Evolutionary conservation across 1,140 invertebrate species (phyloP).

Genomic region (Sarcophaga peregrina): DNA sequence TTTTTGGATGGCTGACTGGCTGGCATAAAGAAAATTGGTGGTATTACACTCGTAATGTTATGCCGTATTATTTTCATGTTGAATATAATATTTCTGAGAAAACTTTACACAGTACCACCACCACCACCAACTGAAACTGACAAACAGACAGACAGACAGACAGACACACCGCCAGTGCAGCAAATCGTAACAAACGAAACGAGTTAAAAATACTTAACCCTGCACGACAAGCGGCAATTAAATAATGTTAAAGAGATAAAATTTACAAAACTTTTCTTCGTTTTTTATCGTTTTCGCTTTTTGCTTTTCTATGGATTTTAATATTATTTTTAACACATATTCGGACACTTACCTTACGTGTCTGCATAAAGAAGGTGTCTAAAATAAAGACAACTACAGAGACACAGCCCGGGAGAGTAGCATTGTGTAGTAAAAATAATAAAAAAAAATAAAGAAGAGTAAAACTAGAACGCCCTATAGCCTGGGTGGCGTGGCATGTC

Average conservation of each 20-base stretch:
- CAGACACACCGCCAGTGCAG: slow-evolving; percentile 7
- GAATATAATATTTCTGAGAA: slow-evolving; percentile 31
- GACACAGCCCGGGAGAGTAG: neutral
- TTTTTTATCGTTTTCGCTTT: no score
- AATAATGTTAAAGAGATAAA: slow-evolving; percentile 42
- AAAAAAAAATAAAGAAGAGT: slow-evolving; percentile 21
- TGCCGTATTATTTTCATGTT: neutral
- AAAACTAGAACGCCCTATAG: slow-evolving; percentile 7
- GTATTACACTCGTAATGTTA: slow-evolving; percentile 14
- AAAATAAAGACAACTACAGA: slow-evolving; percentile 4
- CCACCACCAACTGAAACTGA: neutral
- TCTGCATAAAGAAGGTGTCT: neutral
- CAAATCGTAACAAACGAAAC: slow-evolving; percentile 36
- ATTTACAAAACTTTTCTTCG: neutral
- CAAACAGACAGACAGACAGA: neutral
- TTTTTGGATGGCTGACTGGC: neutral
- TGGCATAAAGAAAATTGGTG: neutral
- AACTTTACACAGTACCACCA: slow-evolving; percentile 37
- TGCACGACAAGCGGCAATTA: slow-evolving; percentile 45
- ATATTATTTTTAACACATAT: no score
- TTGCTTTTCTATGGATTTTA: no score
- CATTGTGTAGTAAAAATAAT: slow-evolving; percentile 28
- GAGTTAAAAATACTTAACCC: slow-evolving; percentile 44
- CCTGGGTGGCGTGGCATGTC: slow-evolving; percentile 46
- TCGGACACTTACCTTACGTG: no score